Percentiles rank a stretch among this genome's conserved stretches.
Conservation (phyloP, 2,888 invertebrate species). For the Apoderus coryli region DNA sequence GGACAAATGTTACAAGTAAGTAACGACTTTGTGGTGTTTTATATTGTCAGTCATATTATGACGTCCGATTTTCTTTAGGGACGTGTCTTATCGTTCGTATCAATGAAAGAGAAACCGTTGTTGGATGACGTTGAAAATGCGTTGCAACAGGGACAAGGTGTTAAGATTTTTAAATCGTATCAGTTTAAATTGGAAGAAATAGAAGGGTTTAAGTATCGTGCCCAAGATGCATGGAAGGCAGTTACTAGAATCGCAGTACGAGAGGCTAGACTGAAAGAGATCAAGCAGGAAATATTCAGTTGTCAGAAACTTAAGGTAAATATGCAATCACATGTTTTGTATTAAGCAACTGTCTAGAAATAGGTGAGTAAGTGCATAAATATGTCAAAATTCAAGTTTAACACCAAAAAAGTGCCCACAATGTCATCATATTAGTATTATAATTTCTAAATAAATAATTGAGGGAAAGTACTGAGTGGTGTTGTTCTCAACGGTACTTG, state of each 20-base stretch:
- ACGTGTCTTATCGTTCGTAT: conserved; percentile 79
- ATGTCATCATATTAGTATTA: too few relatives aligned
- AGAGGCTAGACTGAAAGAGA: conserved; percentile 91
- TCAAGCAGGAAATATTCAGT: too few relatives aligned
- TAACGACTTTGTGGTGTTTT: conserved; percentile 18
- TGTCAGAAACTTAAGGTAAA: too few relatives aligned
- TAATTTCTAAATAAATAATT: too few relatives aligned
- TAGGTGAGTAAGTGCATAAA: too few relatives aligned
- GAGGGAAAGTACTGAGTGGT: too few relatives aligned
- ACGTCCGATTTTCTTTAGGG: conserved; percentile 48
- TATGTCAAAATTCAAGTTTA: too few relatives aligned
- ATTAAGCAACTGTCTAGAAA: too few relatives aligned
- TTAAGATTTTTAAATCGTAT: conserved; percentile 52
- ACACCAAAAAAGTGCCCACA: too few relatives aligned
- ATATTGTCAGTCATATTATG: too few relatives aligned
- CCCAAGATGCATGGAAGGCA: conserved; percentile 88
- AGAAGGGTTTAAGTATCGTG: conserved; percentile 89
- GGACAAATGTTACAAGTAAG: conserved; percentile 92
- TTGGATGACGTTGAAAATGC: conserved; percentile 64
- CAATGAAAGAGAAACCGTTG: conserved; percentile 57
- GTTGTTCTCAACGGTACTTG: too few relatives aligned
- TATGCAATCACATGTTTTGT: too few relatives aligned
- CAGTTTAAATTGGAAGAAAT: conserved; percentile 91
- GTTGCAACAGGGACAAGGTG: conserved; percentile 49
- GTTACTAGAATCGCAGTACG: conserved; percentile 87